Base-by-base conservation (phyloP, 2,113 vertebrate species). In the Cavia porcellus region DNA sequence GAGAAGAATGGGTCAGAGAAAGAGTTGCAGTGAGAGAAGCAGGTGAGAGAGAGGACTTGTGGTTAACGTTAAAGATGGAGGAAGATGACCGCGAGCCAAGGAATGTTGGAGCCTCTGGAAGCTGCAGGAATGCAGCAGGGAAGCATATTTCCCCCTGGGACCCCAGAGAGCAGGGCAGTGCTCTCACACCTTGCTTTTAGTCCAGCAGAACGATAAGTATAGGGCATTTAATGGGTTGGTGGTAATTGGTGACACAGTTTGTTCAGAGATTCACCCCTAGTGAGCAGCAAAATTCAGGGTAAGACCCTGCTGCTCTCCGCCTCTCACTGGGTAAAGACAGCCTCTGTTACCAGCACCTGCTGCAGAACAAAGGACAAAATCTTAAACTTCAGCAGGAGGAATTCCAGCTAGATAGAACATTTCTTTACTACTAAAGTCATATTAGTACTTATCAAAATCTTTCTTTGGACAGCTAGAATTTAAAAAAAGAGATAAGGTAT, bases 181-280 rank as follows among this genome's bases (percentile, higher is more conserved):
- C 38, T 52, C 38, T 50, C 35, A 50, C 45, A 50, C 45, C 28
- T 79, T 79, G 45, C 28, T 9, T 50, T 30, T 50, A 79, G 17
- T 17, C 3, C 55, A n/a, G 47, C 0, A 2, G 83, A 70, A 45
- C 22, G 24, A 35, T 50, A 11, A 32, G 13, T 1, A 2, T 22
- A 42, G 50, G 62, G 4, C 68, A 59, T 38, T 79, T 70, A 70
- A 15, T 61, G 32, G 75, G 61, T 45, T 5, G 57, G 59, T 79
- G 47, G 19, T 10, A 28, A n/a, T 12, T 70, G 30, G 8, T 35
- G 24, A 57, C 42, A 52, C 12, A 61, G 55, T 45, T 80, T 8
- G 47, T 90, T 85, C 66, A 52, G 57, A n/a, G 3, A 13, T 22
- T 64, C 66, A 57, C 12, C 7, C 15, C 52, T 52, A 57, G 20